Percentiles rank a stretch among this genome's conserved stretches.
phyloP scores from a whole-genome alignment of 2,797 vertebrate genomes.

The Chaetodon trifasciatus region DNA sequence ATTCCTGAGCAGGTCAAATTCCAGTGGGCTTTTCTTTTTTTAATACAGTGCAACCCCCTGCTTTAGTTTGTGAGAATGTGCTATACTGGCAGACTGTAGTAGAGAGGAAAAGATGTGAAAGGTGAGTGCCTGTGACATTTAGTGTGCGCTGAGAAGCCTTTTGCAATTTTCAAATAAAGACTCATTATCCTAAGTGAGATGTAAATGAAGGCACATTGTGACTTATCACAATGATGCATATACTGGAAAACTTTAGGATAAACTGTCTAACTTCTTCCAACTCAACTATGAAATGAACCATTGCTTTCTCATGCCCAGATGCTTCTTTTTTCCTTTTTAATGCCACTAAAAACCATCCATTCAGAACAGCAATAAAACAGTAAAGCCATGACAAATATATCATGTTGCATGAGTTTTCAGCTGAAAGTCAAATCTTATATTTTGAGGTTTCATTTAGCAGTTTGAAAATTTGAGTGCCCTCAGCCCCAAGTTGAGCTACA shows the following conservation, averaged over 20 bases:
- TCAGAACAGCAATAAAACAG: constrained; percentile 45
- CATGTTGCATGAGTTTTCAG: constrained; percentile 27
- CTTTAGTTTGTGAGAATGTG: constrained; percentile 16
- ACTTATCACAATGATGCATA: neutral
- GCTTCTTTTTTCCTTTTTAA: constrained; percentile 31
- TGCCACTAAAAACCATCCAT: constrained; percentile 44
- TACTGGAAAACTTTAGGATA: constrained; percentile 20
- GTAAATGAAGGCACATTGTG: constrained; percentile 2
- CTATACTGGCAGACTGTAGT: neutral
- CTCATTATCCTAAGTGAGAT: neutral
- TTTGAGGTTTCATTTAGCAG: neutral
- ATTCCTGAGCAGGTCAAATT: constrained; percentile 81
- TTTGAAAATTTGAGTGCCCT: constrained; percentile 2
- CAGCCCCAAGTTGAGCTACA: constrained; percentile 34
- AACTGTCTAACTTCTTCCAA: constrained; percentile 36
- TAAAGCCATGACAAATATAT: constrained; percentile 31
- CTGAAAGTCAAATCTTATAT: constrained; percentile 9
- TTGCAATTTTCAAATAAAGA: neutral
- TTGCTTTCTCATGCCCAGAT: constrained; percentile 12
- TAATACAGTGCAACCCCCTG: constrained; percentile 20
- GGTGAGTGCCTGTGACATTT: neutral
- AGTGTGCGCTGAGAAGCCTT: neutral
- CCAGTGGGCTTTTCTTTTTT: constrained; percentile 45
- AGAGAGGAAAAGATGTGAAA: neutral
- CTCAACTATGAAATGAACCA: constrained; percentile 23